A percentile compares a stretch with the other conserved stretches of the same genome.
These are phyloP conservation scores for Dynastes maya DNA, from an alignment of 2,888 invertebrate genomes.

Conservation along the genomic window DNA sequence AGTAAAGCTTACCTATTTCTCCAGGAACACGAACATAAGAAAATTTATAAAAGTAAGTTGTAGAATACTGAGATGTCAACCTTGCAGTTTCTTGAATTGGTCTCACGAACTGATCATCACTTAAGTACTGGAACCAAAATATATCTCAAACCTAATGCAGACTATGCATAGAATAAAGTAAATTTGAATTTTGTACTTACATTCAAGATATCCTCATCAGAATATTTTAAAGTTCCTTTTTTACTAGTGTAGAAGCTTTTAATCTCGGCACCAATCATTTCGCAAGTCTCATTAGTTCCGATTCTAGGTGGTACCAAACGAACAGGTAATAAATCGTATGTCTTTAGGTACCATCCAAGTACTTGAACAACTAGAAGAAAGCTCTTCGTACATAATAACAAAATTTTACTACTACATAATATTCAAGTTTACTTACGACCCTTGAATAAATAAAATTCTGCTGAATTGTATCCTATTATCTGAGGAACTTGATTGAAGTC, in stretches of 20 bases:
- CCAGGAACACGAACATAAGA: slow-evolving; percentile 52
- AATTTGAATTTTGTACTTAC: slow-evolving; percentile 30
- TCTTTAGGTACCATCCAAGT: slow-evolving; percentile 66
- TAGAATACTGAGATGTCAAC: slow-evolving; percentile 49
- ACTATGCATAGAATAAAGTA: neutral
- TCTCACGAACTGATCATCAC: slow-evolving; percentile 55
- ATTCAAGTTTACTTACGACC: slow-evolving; percentile 48
- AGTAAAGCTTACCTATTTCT: slow-evolving; percentile 1
- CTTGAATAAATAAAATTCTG: slow-evolving; percentile 53
- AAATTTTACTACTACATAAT: slow-evolving; percentile 46
- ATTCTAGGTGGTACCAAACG: slow-evolving; percentile 67
- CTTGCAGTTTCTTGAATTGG: slow-evolving; percentile 54
- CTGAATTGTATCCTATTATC: slow-evolving; percentile 57
- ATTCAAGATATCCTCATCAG: neutral
- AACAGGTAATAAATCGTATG: slow-evolving; percentile 70
- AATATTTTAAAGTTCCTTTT: slow-evolving; percentile 6
- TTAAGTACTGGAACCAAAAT: slow-evolving; percentile 53
- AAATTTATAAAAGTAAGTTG: slow-evolving; percentile 56
- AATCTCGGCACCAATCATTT: slow-evolving; percentile 35
- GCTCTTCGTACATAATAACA: slow-evolving; percentile 46
- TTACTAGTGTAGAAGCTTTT: slow-evolving; percentile 15
- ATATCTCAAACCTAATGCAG: slow-evolving; percentile 19
- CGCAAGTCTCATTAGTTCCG: slow-evolving; percentile 49
- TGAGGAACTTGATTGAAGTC: slow-evolving; percentile 55
- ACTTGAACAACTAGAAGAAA: slow-evolving; percentile 62